A percentile compares a stretch with the other conserved stretches of the same genome.
These are phyloP conservation scores for Montifringilla adamsi DNA, from an alignment of 2,113 vertebrate species.

Conservation along the genomic window DNA sequence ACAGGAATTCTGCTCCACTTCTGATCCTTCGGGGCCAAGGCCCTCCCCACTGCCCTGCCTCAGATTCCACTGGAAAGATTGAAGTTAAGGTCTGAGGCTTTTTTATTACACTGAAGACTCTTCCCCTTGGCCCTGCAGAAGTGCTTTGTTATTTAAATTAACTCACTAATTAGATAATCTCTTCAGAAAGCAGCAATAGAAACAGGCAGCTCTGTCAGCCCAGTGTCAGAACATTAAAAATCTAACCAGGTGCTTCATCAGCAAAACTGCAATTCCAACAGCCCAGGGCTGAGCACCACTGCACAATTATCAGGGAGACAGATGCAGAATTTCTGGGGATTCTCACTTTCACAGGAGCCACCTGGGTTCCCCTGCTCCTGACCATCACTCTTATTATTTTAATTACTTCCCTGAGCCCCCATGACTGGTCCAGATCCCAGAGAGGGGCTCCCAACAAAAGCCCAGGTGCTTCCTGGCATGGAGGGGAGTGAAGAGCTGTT, in stretches of 20 bases:
- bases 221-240: background rate
- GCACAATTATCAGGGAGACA: background rate
- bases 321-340: background rate
- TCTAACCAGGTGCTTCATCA: background rate
- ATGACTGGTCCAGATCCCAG: accelerated
- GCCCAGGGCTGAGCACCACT: background rate
- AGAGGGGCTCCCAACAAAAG: accelerated
- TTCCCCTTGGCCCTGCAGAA: background rate
- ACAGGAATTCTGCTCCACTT: background rate
- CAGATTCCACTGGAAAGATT: background rate
- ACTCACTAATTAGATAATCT: background rate
- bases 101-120: background rate
- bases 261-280: background rate
- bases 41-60: background rate
- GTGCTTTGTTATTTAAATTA: background rate
- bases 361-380: background rate
- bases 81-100: background rate
- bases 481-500: accelerated
- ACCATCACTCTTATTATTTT: background rate
- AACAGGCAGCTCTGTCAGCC: background rate
- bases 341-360: background rate
- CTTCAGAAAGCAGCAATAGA: background rate
- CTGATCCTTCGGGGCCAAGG: background rate
- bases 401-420: background rate
- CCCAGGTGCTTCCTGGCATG: background rate